Base-by-base conservation (phyloP, 2,113 vertebrate species). In the Cyprinodon variegatus region DNA sequence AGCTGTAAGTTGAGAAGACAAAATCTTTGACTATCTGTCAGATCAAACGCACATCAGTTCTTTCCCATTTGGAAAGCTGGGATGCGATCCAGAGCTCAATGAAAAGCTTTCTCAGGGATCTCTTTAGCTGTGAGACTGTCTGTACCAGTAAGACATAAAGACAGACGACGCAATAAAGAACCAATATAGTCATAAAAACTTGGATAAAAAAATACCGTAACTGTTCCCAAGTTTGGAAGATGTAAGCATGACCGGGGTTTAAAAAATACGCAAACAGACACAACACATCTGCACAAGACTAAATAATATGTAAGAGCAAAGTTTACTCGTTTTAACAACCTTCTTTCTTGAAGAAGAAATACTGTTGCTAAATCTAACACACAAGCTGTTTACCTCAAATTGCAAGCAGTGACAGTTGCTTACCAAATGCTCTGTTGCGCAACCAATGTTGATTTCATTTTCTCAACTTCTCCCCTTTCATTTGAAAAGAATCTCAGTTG, bases 51-150 rank as follows among this genome's bases (percentile, higher is more conserved):
- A 78, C 38, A 53, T 88, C 82, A 92, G 81, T 77, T 76, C 76
- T 22, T 79, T 69, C 81, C 74, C 61, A 81, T 69, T 79, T 72
- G 84, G 78, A 77, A 85, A 64, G 37, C 90, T 86, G 87, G 89
- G 89, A 90, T 88, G 71, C n/a, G 76, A 86, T 91, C 88, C 90
- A 88, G 75, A 63, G 81, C 85, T 88, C 81, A 89, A 84, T 86
- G 87, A 91, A 89, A 89, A 87, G 79, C 83, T 86, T 82, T 84
- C 81, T 81, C 68, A 76, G 72, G 75, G 74, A 86, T 88, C 86
- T 87, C 79, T 82, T 74, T 74, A 81, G 79, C 37, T 65, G 74
- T 0, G 4, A 53, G 65, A 10, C 65, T 8, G 63, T 70, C 74
- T 40, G 70, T 4, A 22, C 43, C 66, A 65, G 61, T 50, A 57